Base-by-base conservation (phyloP, 1,140 invertebrate genomes). In the Bilobella aurantiaca region DNA sequence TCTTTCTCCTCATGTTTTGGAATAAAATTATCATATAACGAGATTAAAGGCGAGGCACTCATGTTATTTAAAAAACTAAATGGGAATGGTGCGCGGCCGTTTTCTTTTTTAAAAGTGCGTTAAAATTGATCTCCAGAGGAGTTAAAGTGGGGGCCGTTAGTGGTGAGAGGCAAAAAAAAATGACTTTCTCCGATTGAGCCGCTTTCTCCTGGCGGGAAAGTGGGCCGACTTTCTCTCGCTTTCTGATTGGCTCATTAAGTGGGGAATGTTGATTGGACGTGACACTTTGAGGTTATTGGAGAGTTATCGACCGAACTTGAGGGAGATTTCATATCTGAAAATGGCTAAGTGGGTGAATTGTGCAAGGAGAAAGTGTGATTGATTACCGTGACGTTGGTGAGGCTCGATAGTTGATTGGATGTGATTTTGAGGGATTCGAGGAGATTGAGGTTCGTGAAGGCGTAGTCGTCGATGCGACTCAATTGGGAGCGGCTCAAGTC, bases 401-500 rank as follows among this genome's bases (percentile, higher is more conserved):
- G 77, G 42, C 87, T 87, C 25, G 82, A 82, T 27, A 95, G 77
- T 67, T 83, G 82, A 75, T 95, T 95, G 64, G 86, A 85, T 75
- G 90, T 89, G 56, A 95, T 74, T 68, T 90, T 90, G 14, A 95
- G 79, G 58, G 84, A 84, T 74, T 91, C 87, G n/a, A 94, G 76
- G 16, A 85, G 81, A 57, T 87, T 82, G 12, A 93, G 80, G 3
- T 85, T 87, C 47, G 84, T 82, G 74, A 94, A 93, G 3, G 89
- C 89, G 63, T 86, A 85, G 0, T 85, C 78, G 49, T 87, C 84
- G 37, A 94, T 84, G 46, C 83, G 84, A 74, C 85, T 82, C 21
- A 94, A 81, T 73, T 88, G 84, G 75, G 90, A 90, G 71, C 87
- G 82, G 0, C 89, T 90, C 56, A 95, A 75, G 77, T 93, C 91